Evolutionary conservation across 2,888 invertebrate genomes (phyloP).

Genomic region (Julus scandinavius): DNA sequence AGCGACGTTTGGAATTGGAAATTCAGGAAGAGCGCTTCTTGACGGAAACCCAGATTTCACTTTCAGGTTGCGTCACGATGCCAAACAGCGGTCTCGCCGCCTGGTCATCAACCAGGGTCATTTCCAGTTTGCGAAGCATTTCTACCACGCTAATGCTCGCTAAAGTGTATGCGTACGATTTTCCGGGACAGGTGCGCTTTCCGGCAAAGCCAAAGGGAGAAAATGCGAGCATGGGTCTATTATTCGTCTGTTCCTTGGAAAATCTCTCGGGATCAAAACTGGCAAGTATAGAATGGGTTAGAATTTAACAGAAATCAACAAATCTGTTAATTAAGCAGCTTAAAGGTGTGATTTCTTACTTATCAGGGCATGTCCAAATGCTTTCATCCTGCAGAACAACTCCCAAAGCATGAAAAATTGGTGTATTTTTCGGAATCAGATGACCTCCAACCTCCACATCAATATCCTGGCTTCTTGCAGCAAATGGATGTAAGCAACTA

Average conservation of each 20-base stretch:
- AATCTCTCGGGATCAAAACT: constrained; percentile 56
- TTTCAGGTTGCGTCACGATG: constrained; percentile 52
- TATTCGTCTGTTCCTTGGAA: constrained; percentile 53
- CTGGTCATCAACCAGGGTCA: constrained; percentile 49
- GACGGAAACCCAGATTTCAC: constrained; percentile 54
- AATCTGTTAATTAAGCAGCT: neutral
- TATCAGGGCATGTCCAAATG: constrained; percentile 63
- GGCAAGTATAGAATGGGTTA: neutral
- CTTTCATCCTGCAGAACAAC: constrained; percentile 63
- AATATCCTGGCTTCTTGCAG: constrained; percentile 64
- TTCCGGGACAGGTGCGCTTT: constrained; percentile 63
- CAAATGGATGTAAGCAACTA: constrained; percentile 64
- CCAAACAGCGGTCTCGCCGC: neutral
- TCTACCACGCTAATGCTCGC: constrained; percentile 56
- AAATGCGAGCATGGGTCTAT: constrained; percentile 62
- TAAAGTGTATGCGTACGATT: constrained; percentile 63
- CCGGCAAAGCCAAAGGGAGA: constrained; percentile 66
- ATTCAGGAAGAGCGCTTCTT: neutral
- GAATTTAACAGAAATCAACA: neutral
- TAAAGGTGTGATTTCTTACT: constrained; percentile 57
- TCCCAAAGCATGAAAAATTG: constrained; percentile 66
- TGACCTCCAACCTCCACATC: constrained; percentile 66
- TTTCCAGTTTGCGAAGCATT: constrained; percentile 14
- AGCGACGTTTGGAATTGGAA: neutral
- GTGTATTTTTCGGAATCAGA: constrained; percentile 66